Evolutionary conservation across 2,888 invertebrate genomes (phyloP), one percentile per base, ranked within the genome.

Genomic region (Drosophila kuntzei): DNA sequence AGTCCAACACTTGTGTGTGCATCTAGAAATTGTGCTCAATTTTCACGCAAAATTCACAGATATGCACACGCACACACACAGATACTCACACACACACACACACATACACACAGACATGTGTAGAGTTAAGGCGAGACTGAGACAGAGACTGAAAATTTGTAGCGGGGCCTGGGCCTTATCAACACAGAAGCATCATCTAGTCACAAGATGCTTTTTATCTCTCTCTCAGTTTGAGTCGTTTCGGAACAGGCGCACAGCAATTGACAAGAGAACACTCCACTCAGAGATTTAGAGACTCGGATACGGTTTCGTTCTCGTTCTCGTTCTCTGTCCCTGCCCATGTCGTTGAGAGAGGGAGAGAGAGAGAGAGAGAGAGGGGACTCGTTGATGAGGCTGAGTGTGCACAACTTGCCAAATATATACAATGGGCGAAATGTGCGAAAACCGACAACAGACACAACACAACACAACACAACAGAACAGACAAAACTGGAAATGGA

Each of bases 211-310:
- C 90, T 90, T 90, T 90, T 90, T 90, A 90, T 90, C 90, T 90
- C 90, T 88, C 90, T 90, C 90, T 90, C 90, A 90, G 91, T 90
- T 90, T 90, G 90, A 90, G 90, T 90, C 90, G 86, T 76, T 82
- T 82, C 74, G 77, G 79, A 90, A 81, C 89, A 90, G 90, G 90
- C 90, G 80, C 73, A 80, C 90, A 90, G 90, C 65, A 86, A 72
- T 25, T 51, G 41, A 22, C 54, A 74, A 74, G 74, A 87, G 79
- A 49, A 55, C 79, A 63, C 79, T 72, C 79, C 79, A 82, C 79
- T 75, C 79, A 65, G 27, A 43, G 32, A 54, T 36, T 22, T 37
- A 43, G 36, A 44, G 57, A 46, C 62, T 71, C 65, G 76, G 69
- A 51, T 58, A 61, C 62, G 58, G 63, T 57, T 29, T 59, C 62